A percentile compares a stretch with the other conserved stretches of the same genome.
These are phyloP conservation scores for Plodia interpunctella DNA, from an alignment of 1,140 invertebrate species.

Conservation along the genomic window DNA sequence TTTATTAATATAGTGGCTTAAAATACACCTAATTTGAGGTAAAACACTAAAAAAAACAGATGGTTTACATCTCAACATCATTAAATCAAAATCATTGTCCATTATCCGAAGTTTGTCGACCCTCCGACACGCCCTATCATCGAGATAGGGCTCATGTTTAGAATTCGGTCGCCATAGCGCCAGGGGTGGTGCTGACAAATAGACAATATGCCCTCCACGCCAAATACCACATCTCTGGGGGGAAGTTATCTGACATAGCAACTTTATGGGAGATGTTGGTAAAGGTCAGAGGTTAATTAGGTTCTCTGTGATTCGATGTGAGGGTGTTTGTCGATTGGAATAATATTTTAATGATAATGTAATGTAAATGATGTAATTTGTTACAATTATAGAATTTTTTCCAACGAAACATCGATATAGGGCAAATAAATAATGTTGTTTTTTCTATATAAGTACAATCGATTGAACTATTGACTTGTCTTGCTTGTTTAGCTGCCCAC, in stretches of 20 bases:
- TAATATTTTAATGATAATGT: too few relatives aligned
- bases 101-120: conserved; percentile 22
- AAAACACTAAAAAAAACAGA: too few relatives aligned
- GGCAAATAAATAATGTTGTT: too few relatives aligned
- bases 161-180: conserved; percentile 59
- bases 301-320: conserved; percentile 18
- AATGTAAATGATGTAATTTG: too few relatives aligned
- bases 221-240: conserved; percentile 72
- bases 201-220: conserved; percentile 49
- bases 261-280: conserved; percentile 42
- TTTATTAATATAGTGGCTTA: too few relatives aligned
- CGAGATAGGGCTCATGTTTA: conserved; percentile 67
- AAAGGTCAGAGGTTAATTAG: conserved; percentile 52
- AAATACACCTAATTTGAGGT: too few relatives aligned
- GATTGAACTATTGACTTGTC: too few relatives aligned
- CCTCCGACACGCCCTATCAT: conserved; percentile 52
- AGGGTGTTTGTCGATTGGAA: too few relatives aligned
- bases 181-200: conserved; percentile 32
- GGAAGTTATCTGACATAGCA: conserved; percentile 46
- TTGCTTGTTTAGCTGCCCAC: too few relatives aligned
- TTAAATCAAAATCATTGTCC: conserved; percentile 10
- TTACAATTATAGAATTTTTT: too few relatives aligned
- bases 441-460: too few relatives aligned
- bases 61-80: conserved; percentile 8
- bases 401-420: too few relatives aligned